phyloP scores from a whole-genome alignment of 2,113 vertebrate genomes.

The Lophotis ruficrista region DNA sequence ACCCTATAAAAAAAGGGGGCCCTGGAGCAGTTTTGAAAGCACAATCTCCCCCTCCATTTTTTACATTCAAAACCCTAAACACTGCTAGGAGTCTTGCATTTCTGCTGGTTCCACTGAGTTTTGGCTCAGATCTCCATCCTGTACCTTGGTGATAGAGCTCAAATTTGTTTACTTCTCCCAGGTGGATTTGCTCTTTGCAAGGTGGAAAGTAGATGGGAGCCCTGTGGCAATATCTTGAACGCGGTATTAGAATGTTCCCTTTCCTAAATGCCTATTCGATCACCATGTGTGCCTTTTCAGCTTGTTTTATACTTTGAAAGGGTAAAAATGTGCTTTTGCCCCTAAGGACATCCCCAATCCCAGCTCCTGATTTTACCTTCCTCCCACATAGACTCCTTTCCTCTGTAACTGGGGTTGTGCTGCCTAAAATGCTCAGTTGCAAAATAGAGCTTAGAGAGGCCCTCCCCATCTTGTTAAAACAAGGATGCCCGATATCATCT shows the following conservation, averaged over 20 bases:
- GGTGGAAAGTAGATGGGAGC: background rate
- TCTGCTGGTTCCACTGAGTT: background rate
- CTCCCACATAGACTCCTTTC: background rate
- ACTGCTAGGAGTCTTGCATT: background rate
- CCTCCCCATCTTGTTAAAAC: background rate
- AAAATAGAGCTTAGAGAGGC: background rate
- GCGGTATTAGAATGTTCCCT: background rate
- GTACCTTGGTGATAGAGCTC: background rate
- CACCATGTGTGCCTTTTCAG: background rate
- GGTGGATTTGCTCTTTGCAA: background rate
- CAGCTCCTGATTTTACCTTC: background rate
- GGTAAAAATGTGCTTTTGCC: background rate
- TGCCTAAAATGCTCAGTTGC: background rate
- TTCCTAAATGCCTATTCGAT: background rate
- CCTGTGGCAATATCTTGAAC: background rate
- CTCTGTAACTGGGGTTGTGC: background rate
- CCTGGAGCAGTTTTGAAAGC: background rate
- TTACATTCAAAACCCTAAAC: background rate
- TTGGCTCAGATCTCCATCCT: background rate
- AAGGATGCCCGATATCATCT: background rate
- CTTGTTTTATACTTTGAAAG: background rate
- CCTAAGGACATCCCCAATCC: background rate
- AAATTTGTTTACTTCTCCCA: background rate
- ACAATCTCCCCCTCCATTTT: background rate
- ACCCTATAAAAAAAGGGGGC: background rate